phyloP scores from a whole-genome alignment of 2,888 invertebrate genomes.

The Stenoptilia bipunctidactyla region DNA sequence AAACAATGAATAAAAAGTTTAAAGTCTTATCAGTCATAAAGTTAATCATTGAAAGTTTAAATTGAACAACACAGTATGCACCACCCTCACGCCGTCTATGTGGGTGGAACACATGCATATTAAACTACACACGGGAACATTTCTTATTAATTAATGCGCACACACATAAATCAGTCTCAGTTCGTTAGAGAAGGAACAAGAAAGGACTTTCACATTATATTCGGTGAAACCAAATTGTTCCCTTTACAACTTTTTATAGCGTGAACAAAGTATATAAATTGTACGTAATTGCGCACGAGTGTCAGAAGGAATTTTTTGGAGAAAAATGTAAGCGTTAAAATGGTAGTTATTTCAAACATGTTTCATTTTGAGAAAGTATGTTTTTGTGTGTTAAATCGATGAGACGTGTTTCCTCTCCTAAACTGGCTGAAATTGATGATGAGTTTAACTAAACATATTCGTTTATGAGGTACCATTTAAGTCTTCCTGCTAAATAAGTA shows the following conservation, averaged over 20 bases:
- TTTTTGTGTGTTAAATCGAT: no score
- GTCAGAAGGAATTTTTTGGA: constrained; percentile 16
- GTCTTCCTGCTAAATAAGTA: no score
- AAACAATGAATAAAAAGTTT: no score
- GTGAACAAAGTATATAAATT: constrained; percentile 44
- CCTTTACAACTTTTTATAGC: constrained; percentile 21
- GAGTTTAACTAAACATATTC: no score
- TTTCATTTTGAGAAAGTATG: no score
- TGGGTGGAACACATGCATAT: constrained; percentile 31
- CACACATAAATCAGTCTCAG: constrained; percentile 64
- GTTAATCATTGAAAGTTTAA: neutral
- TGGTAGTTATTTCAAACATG: neutral
- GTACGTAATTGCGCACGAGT: constrained; percentile 37
- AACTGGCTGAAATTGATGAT: no score
- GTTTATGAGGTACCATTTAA: no score
- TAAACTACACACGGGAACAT: constrained; percentile 37
- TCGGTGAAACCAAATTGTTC: constrained; percentile 13
- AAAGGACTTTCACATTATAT: constrained; percentile 44
- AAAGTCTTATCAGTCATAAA: neutral
- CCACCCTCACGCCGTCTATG: constrained; percentile 16
- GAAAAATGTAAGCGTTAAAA: neutral
- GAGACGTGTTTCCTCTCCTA: no score
- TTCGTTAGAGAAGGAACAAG: constrained; percentile 59
- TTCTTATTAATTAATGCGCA: constrained; percentile 66
- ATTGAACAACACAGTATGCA: constrained; percentile 5